Evolutionary conservation across 2,113 vertebrate genomes (phyloP).

Genomic region (Campylomormyrus tamandua): DNA sequence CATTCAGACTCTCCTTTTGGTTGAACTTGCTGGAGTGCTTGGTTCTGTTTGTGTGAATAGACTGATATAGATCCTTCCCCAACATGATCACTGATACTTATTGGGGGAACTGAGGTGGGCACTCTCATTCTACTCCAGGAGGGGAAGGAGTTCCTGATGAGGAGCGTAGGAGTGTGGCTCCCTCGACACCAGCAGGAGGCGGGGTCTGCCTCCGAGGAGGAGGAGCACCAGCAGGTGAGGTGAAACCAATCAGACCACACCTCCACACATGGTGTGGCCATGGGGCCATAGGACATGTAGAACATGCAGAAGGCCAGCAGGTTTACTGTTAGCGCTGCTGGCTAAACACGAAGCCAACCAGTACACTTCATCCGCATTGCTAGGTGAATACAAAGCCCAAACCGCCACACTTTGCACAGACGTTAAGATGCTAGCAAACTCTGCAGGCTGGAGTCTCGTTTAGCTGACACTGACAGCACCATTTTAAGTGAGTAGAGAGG

Average conservation of each 20-base stretch:
- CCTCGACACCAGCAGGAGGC: conserved; percentile 51
- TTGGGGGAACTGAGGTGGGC: background rate
- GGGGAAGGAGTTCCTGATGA: conserved; percentile 63
- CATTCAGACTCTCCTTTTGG: background rate
- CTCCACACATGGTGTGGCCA: background rate
- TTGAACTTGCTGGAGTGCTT: background rate
- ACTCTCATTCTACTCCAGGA: conserved; percentile 46
- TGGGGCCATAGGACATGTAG: background rate
- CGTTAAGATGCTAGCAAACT: background rate
- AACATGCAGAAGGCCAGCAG: background rate
- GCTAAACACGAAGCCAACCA: background rate
- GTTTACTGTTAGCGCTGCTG: background rate
- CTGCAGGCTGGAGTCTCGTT: background rate
- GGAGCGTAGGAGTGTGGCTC: conserved; percentile 61
- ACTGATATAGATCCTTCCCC: background rate
- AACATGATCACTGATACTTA: background rate
- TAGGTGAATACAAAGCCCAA: background rate
- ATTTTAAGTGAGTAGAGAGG: background rate
- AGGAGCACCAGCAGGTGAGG: conserved; percentile 53
- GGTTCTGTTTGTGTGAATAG: background rate
- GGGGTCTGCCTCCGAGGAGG: conserved; percentile 28
- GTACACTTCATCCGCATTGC: background rate
- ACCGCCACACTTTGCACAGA: background rate
- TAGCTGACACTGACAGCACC: background rate
- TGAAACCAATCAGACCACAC: background rate